These are phyloP conservation scores for Harlomillsia oculata DNA, from an alignment of 1,140 invertebrate genomes.

Conservation along the genomic window DNA sequence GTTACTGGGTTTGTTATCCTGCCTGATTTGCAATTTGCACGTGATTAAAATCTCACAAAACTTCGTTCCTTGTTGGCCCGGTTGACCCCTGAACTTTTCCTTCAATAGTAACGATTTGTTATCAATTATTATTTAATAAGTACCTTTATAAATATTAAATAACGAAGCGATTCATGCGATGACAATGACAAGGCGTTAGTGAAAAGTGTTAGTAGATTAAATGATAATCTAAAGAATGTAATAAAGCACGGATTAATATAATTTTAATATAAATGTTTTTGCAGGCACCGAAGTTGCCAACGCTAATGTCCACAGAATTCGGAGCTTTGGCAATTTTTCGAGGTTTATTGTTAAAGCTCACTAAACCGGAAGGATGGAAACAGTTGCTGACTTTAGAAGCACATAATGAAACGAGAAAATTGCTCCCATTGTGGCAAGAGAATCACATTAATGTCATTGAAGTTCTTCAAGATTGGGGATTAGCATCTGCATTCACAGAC, in stretches of 20 bases:
- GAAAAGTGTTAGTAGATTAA: too few relatives aligned
- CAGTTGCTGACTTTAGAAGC: conserved; percentile 30
- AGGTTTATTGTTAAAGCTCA: conserved; percentile 33
- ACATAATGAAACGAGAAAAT: conserved; percentile 22
- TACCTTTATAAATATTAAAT: neutral
- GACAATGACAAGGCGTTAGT: too few relatives aligned
- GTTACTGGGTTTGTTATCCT: too few relatives aligned
- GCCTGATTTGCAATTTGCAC: too few relatives aligned
- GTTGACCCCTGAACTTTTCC: too few relatives aligned
- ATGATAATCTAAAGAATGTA: neutral
- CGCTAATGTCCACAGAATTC: conserved; percentile 14
- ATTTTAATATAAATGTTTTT: neutral
- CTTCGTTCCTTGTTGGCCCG: too few relatives aligned
- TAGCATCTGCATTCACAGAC: conserved; percentile 39
- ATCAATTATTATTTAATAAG: neutral
- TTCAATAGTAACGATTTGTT: too few relatives aligned
- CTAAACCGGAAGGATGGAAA: conserved; percentile 27
- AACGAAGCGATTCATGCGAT: too few relatives aligned
- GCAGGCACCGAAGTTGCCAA: neutral
- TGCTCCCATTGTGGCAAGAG: conserved; percentile 26
- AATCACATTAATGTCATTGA: conserved; percentile 31
- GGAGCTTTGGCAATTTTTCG: conserved; percentile 33
- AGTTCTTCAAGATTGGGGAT: conserved; percentile 16
- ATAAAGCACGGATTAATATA: neutral
- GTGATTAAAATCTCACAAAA: too few relatives aligned